Percentiles rank a stretch among this genome's conserved stretches.
Conservation (phyloP, 1,140 invertebrate species). For the Acyrthosiphon pisum region DNA sequence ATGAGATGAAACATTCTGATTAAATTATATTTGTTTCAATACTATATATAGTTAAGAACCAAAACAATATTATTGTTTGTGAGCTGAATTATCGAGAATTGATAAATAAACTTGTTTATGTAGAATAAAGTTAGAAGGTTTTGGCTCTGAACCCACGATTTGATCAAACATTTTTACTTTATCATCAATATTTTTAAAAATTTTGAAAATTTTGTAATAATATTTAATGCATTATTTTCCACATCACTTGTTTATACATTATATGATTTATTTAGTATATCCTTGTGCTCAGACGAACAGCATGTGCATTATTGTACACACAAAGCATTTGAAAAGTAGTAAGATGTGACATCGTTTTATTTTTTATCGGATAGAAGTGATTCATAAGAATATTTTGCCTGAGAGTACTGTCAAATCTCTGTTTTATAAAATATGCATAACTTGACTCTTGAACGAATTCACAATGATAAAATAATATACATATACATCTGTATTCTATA, state of each 20-base stretch:
- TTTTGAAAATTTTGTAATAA: neutral
- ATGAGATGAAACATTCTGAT: too few species aligned
- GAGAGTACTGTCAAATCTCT: neutral
- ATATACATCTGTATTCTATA: neutral
- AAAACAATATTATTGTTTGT: too few species aligned
- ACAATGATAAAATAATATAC: neutral
- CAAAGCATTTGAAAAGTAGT: constrained; percentile 5
- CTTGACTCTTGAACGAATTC: neutral
- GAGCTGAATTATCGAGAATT: too few species aligned
- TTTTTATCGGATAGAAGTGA: neutral
- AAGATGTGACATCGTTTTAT: neutral
- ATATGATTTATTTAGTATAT: neutral
- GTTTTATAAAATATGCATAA: neutral
- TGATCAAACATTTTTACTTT: neutral
- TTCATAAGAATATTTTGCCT: neutral
- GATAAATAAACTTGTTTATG: too few species aligned
- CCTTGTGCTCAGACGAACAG: neutral
- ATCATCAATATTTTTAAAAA: neutral
- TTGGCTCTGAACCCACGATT: too few species aligned
- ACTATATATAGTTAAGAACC: too few species aligned
- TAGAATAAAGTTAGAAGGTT: too few species aligned
- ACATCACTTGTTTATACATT: neutral
- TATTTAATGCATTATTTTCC: neutral
- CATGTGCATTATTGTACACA: neutral
- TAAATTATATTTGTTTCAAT: too few species aligned